Conservation (phyloP, 2,113 vertebrate species). For the Cebus imitator region DNA sequence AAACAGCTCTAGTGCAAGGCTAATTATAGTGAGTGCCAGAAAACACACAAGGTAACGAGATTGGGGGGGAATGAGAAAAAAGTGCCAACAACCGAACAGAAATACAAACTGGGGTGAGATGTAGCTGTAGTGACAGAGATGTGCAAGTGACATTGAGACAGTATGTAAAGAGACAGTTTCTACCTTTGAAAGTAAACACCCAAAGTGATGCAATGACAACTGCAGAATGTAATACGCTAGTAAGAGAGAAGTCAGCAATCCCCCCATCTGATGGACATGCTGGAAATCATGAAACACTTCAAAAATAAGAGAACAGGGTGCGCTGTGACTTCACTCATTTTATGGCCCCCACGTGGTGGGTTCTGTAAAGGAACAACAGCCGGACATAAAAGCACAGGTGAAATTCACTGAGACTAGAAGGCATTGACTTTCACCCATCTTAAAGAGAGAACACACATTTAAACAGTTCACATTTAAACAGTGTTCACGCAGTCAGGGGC, state of each 20-base stretch:
- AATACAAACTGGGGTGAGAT: background rate
- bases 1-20: slow-evolving; percentile 70
- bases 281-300: background rate
- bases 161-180: background rate
- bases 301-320: background rate
- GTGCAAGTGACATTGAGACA: background rate
- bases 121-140: background rate
- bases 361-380: background rate
- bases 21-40: slow-evolving; percentile 39
- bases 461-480: background rate
- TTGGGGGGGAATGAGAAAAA: background rate
- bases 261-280: background rate
- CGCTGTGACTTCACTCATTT: background rate
- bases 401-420: slow-evolving; percentile 18
- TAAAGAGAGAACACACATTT: background rate
- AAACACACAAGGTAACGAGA: slow-evolving; percentile 38
- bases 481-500: background rate
- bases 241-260: background rate
- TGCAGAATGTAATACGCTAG: background rate
- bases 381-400: background rate
- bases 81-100: background rate
- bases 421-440: background rate
- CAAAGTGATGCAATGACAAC: background rate
- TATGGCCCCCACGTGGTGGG: background rate
- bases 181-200: slow-evolving; percentile 43